Evolutionary conservation across 2,888 invertebrate species (phyloP), one percentile per base, ranked within the genome.

Genomic region (Trachelus stipa): DNA sequence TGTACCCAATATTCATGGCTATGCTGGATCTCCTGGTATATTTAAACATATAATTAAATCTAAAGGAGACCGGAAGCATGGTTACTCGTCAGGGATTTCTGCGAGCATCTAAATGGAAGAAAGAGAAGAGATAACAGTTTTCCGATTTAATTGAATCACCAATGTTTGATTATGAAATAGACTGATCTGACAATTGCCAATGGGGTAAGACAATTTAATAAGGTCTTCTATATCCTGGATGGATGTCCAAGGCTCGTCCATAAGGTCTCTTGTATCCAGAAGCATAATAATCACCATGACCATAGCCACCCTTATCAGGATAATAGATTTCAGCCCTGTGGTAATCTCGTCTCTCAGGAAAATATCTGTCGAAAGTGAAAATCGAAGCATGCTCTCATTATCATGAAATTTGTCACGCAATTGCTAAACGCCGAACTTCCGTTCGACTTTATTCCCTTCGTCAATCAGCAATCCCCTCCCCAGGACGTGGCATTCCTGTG

Each of bases 21-120:
- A 77, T 81, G 3, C 76, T 90, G 81, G 90, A 90, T 76, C 77
- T 88, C 33, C 73, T 89, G 77, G 86, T 88, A 73, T 88, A 88
- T 76, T 77, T 84, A 40, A 85, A 85, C 83, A 80, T 88, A 75
- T 83, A 83, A 76, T 85, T 71, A 83, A 76, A 68, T 15, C 34
- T 34, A 34, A 71, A 30, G 71, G 34, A 71, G 31, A 71, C 23
- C 34, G 71, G 11, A 30, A 56, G 23, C 56, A 56, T 56, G 56
- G 23, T 56, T 56, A 56, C 56, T 56, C 56, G 56, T 23, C 23
- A 56, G 23, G 56, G 0, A 56, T 56, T 56, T 23, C 23, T 9
- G 23, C 9, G 56, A 56, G 56, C 1, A 23, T 56, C 23, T 56
- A 56, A 23, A 56, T 23, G 56, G 56, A 56, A 56, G 56, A 56